phyloP scores from a whole-genome alignment of 1,140 invertebrate species.

The Anthonomus grandis region DNA sequence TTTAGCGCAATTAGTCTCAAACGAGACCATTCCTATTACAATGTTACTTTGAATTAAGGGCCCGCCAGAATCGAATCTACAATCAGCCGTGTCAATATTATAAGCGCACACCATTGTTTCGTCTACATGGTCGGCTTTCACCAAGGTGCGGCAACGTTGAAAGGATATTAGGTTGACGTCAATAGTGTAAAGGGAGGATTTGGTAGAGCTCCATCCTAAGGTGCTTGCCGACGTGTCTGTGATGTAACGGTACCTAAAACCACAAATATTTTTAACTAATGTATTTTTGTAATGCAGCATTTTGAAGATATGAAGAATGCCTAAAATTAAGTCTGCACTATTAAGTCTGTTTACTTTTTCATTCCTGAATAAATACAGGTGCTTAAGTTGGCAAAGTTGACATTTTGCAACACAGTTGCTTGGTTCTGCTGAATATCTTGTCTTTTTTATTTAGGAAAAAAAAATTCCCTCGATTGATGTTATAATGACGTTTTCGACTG shows the following conservation, averaged over 20 bases:
- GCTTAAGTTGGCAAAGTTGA: too few species aligned
- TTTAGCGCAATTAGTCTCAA: slow-evolving; percentile 20
- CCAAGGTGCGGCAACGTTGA: slow-evolving; percentile 13
- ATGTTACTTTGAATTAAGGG: slow-evolving; percentile 22
- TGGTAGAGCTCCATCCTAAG: slow-evolving; percentile 21
- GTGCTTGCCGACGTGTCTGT: slow-evolving; percentile 22
- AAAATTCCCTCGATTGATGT: too few species aligned
- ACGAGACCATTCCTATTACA: slow-evolving; percentile 22
- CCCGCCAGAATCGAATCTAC: slow-evolving; percentile 23
- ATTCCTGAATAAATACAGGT: too few species aligned
- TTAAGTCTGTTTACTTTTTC: too few species aligned
- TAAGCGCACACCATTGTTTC: slow-evolving; percentile 25
- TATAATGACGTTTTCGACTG: too few species aligned
- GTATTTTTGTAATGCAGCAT: too few species aligned
- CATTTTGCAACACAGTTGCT: too few species aligned
- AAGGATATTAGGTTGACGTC: slow-evolving; percentile 22
- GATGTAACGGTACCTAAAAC: slow-evolving; percentile 18
- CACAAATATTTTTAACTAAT: too few species aligned
- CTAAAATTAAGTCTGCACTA: too few species aligned
- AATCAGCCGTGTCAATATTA: slow-evolving; percentile 13
- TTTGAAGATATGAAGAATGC: too few species aligned
- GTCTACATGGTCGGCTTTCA: slow-evolving; percentile 14
- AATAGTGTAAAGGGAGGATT: slow-evolving; percentile 7
- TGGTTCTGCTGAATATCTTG: too few species aligned
- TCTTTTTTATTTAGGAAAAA: too few species aligned